phyloP scores from a whole-genome alignment of 2,888 invertebrate genomes.

The Heliconius aoede region DNA sequence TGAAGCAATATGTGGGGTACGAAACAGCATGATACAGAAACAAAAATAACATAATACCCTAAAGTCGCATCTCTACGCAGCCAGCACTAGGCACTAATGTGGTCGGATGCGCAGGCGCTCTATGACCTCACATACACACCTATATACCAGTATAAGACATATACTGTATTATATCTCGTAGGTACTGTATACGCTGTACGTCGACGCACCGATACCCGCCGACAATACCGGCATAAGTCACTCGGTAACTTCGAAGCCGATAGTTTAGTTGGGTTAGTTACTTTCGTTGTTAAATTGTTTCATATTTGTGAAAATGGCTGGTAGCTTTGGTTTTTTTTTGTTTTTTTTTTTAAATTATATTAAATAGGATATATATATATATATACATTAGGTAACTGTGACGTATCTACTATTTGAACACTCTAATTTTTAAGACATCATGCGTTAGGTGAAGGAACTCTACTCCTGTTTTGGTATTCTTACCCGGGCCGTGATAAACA shows the following conservation, averaged over 20 bases:
- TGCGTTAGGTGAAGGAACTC: too few species aligned
- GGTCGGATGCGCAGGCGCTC: slow-evolving; percentile 53
- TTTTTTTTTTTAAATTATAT: too few species aligned
- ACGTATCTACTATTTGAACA: too few species aligned
- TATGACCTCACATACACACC: slow-evolving; percentile 13
- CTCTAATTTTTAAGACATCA: too few species aligned
- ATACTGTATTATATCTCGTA: neutral
- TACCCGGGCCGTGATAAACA: too few species aligned
- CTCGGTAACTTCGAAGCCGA: slow-evolving; percentile 3
- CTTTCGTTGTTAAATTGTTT: slow-evolving; percentile 14
- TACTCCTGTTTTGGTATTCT: too few species aligned
- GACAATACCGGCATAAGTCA: slow-evolving; percentile 21
- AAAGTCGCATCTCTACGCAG: slow-evolving; percentile 14
- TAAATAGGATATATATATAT: too few species aligned
- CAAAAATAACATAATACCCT: neutral
- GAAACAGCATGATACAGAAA: neutral
- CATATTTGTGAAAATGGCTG: neutral
- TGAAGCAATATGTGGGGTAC: neutral
- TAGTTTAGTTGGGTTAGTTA: slow-evolving; percentile 11
- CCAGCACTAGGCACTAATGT: slow-evolving; percentile 58
- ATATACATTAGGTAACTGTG: too few species aligned
- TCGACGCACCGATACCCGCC: slow-evolving; percentile 22
- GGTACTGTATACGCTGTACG: neutral
- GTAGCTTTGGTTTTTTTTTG: neutral
- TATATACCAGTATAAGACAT: neutral